phyloP scores from a whole-genome alignment of 2,797 vertebrate genomes.

The Protosalanx chinensis region DNA sequence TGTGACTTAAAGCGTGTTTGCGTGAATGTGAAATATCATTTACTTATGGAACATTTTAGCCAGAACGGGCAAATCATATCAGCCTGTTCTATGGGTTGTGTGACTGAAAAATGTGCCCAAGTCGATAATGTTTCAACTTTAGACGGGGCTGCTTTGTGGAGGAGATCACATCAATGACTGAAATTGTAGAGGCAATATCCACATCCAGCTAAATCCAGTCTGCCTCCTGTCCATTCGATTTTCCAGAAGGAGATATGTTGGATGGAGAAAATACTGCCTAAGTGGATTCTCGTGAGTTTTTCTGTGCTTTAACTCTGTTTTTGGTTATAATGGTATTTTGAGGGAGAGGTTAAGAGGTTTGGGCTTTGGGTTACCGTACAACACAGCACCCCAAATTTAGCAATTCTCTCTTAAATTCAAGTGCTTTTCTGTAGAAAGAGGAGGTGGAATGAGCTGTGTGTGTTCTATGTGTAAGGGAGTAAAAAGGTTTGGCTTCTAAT shows the following conservation, averaged over 20 bases:
- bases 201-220: slow-evolving; percentile 10
- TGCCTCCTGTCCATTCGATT: slow-evolving; percentile 50
- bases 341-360: not conserved
- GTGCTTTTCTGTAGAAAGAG: not conserved
- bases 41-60: not conserved
- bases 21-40: not conserved
- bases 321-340: not conserved
- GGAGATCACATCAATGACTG: slow-evolving; percentile 54
- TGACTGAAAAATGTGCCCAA: not conserved
- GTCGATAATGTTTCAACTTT: slow-evolving; percentile 14
- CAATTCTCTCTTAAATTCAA: not conserved
- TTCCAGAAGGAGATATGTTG: slow-evolving; percentile 43
- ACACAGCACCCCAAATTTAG: not conserved
- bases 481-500: not conserved
- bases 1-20: not conserved
- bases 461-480: not conserved
- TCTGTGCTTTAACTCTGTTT: slow-evolving; percentile 1
- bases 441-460: not conserved
- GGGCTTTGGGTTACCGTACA: not conserved
- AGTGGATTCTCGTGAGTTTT: slow-evolving; percentile 33
- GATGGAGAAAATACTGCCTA: slow-evolving; percentile 32
- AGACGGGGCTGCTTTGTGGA: slow-evolving; percentile 7
- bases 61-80: not conserved
- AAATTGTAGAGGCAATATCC: slow-evolving; percentile 48
- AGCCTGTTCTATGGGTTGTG: not conserved